Evolutionary conservation across 2,888 invertebrate species (phyloP), one percentile per base, ranked within the genome.

Genomic region (Drosophila testacea): DNA sequence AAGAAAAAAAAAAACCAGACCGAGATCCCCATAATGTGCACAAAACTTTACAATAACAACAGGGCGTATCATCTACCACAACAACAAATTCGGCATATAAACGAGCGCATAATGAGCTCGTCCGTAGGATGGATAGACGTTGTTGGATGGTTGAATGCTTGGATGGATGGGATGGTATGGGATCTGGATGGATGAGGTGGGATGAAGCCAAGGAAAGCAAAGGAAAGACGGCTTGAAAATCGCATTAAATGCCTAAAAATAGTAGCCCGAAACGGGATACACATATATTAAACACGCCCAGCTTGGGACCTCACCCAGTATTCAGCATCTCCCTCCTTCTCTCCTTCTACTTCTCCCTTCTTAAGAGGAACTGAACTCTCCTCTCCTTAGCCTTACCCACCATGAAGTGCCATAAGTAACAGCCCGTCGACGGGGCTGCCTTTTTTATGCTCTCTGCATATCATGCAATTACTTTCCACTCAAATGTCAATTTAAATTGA

Each of bases 401-500:
- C 22, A 5, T 16, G 16, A 41, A 59, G 61, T 38, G 44, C 64
- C 68, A 68, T 79, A 77, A 77, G 77, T 71, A 79, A 77, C 77
- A 79, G 77, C 65, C 59, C 67, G 83, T 65, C 69, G 69, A 67
- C 63, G 65, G 73, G 48, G 64, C 77, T 74, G 86, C 77, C 83
- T 83, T 88, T 88, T 88, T 83, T 83, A 85, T 83, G 83, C 81
- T 83, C 73, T 72, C 66, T 75, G 89, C 88, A 89, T 82, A 85
- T 89, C 85, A 88, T 77, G 90, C 85, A 86, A 86, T 89, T 89
- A 89, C 90, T 89, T 89, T 89, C 90, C 85, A 86, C 85, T 86
- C 85, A 86, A 86, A 86, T 86, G 90, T 86, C 85, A 86, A 86
- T 86, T 86, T 86, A 89, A 86, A 86, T 89, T 86, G 89, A 86